Evolutionary conservation across 92 coral and sea anemone species (phyloP), one percentile per base, ranked within the genome.

Genomic region (Montipora capitata): DNA sequence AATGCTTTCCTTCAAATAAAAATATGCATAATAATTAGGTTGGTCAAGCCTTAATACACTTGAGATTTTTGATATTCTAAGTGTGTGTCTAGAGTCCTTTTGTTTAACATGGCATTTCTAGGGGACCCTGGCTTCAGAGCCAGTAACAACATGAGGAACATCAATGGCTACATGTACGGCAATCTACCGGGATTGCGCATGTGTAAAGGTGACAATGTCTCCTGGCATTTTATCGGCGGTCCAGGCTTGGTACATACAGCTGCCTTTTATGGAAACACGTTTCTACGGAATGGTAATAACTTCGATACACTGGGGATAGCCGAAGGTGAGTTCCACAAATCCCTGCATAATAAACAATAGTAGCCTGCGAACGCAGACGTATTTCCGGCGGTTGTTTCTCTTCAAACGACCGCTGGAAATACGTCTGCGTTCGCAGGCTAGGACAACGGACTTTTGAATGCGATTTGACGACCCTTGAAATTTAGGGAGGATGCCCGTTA

Each of bases 191-290:
- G 90, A 3, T 89, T 96, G 90, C 90, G 82, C 82, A 94, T 96
- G 98, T 96, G 99, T 82, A 87, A 72, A 78, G 88, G 89, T 62
- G 94, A 96, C 49, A 81, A 88, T n/a, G 87, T 94, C 11, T 96
- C 98, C 2, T 96, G 99, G 99, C 99, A 96, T 87, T 83, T 96
- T 40, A 94, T 96, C 87, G 99, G 99, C 38, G 99, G 99, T 2
- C 96, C 96, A 42, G 98, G 88, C 42, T 94, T 75, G 41, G 90
- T 94, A 85, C 99, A 96, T 82, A 80, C 95, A 7, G 97, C 91
- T 3, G 79, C 84, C 69, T 96, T 96, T 56, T 87, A 96, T 79
- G 99, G 99, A 59, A 94, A 95, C 69, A 96, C 99, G n/a, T 85
- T 96, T 56, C 76, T 82, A 75, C 68, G 90, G 83, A 90, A 96